Percentiles rank a stretch among this genome's conserved stretches.
Evolutionary conservation across 2,888 invertebrate species (phyloP).

Genomic region (Drosophila demipolita): DNA sequence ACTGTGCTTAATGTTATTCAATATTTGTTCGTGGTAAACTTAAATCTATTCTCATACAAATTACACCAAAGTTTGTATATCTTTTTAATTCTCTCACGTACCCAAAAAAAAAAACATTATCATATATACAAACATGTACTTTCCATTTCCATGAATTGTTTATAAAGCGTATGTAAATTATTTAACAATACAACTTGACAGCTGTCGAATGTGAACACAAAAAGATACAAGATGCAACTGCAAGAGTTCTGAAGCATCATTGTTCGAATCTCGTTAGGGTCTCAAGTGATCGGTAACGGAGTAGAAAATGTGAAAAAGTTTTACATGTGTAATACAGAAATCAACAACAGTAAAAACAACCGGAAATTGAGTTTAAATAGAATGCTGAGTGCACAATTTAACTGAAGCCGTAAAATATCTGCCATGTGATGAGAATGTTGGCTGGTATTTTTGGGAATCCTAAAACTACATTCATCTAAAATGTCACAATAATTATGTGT

Average conservation of each 20-base stretch:
- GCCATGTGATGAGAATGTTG: slow-evolving; percentile 29
- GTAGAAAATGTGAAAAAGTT: slow-evolving; percentile 68
- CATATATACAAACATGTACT: slow-evolving; percentile 1
- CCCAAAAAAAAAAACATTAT: slow-evolving; percentile 28
- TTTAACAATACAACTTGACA: slow-evolving; percentile 66
- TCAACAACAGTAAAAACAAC: slow-evolving; percentile 27
- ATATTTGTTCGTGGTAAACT: neutral
- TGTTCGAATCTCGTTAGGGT: slow-evolving; percentile 35
- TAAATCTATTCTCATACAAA: slow-evolving; percentile 9
- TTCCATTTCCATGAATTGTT: too few species aligned
- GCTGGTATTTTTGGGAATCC: slow-evolving; percentile 21
- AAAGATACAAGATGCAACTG: slow-evolving; percentile 40
- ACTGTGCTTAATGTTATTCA: neutral
- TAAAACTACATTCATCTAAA: slow-evolving; percentile 11
- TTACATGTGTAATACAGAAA: slow-evolving; percentile 37
- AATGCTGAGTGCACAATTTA: slow-evolving; percentile 58
- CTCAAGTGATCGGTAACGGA: slow-evolving; percentile 41
- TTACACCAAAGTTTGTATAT: slow-evolving; percentile 1
- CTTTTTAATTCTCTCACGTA: slow-evolving; percentile 55
- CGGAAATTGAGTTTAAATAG: slow-evolving; percentile 70
- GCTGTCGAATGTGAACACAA: slow-evolving; percentile 63
- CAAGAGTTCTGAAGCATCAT: slow-evolving; percentile 51
- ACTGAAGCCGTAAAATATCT: slow-evolving; percentile 27
- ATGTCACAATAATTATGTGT: slow-evolving; percentile 48
- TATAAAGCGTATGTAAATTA: slow-evolving; percentile 61